Conservation (phyloP, 2,888 invertebrate species). For the Conchocele bisecta region DNA sequence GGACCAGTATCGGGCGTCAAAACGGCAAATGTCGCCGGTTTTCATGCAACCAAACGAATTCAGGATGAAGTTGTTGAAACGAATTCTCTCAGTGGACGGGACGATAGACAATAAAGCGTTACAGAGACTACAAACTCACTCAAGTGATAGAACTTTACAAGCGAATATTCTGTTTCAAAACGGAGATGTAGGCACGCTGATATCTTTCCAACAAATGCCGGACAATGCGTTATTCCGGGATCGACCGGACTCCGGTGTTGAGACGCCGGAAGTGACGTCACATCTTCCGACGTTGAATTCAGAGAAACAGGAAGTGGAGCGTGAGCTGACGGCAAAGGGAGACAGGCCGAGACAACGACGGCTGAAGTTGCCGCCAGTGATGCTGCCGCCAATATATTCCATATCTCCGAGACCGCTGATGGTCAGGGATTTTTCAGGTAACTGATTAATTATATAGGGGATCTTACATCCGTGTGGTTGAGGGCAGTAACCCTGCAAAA, state of each 20-base stretch:
- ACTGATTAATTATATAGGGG: no score
- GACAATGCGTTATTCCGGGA: constrained; percentile 8
- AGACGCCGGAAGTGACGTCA: constrained; percentile 8
- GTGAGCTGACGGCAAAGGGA: constrained; percentile 9
- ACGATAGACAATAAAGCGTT: constrained; percentile 58
- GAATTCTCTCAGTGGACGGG: constrained; percentile 62
- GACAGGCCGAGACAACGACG: constrained; percentile 52
- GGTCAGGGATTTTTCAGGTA: constrained; percentile 58
- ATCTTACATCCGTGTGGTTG: no score
- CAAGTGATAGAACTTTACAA: constrained; percentile 60
- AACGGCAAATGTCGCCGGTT: constrained; percentile 41
- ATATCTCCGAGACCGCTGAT: constrained; percentile 61
- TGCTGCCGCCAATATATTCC: constrained; percentile 65
- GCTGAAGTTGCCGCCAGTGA: constrained; percentile 67
- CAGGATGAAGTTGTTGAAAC: constrained; percentile 62
- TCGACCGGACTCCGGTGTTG: constrained; percentile 22
- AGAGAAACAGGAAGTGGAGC: constrained; percentile 18
- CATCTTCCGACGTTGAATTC: constrained; percentile 11
- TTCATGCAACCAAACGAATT: constrained; percentile 63
- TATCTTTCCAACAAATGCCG: constrained; percentile 41
- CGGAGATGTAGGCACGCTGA: constrained; percentile 65
- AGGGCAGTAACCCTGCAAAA: no score
- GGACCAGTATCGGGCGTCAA: constrained; percentile 7
- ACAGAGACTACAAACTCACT: constrained; percentile 57
- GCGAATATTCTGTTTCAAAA: constrained; percentile 65